A percentile compares a stretch with the other conserved stretches of the same genome.
These are phyloP conservation scores for Proterorhinus semilunaris DNA, from an alignment of 2,113 vertebrate genomes.

Conservation along the genomic window DNA sequence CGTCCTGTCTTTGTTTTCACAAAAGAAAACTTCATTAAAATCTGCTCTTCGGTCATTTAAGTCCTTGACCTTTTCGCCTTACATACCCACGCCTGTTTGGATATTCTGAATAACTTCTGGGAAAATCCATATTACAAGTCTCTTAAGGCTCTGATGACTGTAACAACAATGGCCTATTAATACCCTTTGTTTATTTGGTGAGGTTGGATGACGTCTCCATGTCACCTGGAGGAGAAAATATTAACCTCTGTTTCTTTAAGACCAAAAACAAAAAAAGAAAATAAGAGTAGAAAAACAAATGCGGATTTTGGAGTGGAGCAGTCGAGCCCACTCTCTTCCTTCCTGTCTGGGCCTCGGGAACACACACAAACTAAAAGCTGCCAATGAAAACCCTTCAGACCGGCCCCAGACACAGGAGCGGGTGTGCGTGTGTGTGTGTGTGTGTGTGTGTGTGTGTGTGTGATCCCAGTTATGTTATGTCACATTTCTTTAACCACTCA, in stretches of 20 bases:
- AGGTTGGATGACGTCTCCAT: conserved; percentile 20
- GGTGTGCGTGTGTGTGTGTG: too few relatives aligned
- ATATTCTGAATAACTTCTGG: conserved; percentile 55
- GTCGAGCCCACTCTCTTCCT: conserved; percentile 77
- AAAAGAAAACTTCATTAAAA: background rate
- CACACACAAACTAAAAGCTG: conserved; percentile 36
- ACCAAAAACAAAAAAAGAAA: conserved; percentile 60
- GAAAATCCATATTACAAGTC: conserved; percentile 51
- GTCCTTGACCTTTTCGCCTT: conserved; percentile 21
- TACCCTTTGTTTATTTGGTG: conserved; percentile 1
- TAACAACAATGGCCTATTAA: conserved; percentile 23
- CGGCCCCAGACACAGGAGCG: conserved; percentile 67
- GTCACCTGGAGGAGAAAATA: conserved; percentile 47
- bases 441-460: too few relatives aligned
- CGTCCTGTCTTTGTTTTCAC: background rate
- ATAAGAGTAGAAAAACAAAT: conserved; percentile 77
- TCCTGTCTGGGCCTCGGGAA: conserved; percentile 78
- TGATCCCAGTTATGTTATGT: too few relatives aligned
- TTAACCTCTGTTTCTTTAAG: conserved; percentile 77
- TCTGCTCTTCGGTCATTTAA: background rate
- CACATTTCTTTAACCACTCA: too few relatives aligned
- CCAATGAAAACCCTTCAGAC: conserved; percentile 67
- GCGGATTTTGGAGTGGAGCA: conserved; percentile 72
- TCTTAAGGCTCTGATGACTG: conserved; percentile 26
- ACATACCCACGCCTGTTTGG: conserved; percentile 26